These are phyloP conservation scores for Drosophila peninsularis DNA, from an alignment of 2,888 invertebrate genomes.

Conservation along the genomic window DNA sequence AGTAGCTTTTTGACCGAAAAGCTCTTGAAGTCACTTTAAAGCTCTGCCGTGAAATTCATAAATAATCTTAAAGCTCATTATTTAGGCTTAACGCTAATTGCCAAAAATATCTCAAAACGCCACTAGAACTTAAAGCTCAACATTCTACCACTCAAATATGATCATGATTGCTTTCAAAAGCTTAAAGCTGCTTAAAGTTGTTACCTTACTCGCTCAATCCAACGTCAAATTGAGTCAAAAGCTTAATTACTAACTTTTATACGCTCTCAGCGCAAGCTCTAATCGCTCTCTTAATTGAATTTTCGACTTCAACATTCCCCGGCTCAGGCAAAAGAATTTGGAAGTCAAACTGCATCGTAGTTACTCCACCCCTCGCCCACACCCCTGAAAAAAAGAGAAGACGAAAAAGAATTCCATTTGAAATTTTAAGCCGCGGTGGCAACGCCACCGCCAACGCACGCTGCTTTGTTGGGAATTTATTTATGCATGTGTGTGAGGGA, in stretches of 20 bases:
- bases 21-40: not conserved
- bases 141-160: too few species aligned
- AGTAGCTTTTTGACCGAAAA: not conserved
- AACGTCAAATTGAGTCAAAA: conserved; percentile 1
- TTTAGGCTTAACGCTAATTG: not conserved
- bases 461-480: conserved; percentile 49
- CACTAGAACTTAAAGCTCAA: too few species aligned
- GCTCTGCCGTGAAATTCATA: not conserved
- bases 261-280: not conserved
- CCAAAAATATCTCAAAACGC: too few species aligned
- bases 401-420: conserved; percentile 43
- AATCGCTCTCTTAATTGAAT: conserved; percentile 5
- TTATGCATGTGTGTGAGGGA: conserved; percentile 6
- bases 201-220: too few species aligned
- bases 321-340: conserved; percentile 13
- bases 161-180: not conserved
- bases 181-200: not conserved
- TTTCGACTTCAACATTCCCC: not conserved
- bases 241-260: not conserved
- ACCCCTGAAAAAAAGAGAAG: not conserved
- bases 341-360: not conserved
- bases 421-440: conserved; percentile 41
- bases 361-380: not conserved
- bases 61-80: too few species aligned
- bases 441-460: conserved; percentile 39